Evolutionary conservation across 2,888 invertebrate species (phyloP).

Genomic region (Trissolcus japonicus): DNA sequence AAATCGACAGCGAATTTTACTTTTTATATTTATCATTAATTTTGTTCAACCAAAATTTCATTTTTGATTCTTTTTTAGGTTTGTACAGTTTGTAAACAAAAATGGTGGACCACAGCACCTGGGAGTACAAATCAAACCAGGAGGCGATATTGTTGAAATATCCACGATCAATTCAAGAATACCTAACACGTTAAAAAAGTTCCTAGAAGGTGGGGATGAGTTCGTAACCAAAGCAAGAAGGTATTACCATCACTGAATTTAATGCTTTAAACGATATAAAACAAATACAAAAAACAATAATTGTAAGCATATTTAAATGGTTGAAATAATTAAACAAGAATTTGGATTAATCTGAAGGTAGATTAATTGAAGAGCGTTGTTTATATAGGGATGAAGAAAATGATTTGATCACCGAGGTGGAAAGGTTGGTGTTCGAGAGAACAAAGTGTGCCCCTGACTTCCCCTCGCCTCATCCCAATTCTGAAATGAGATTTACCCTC

Average conservation of each 20-base stretch:
- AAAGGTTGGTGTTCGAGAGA: constrained; percentile 68
- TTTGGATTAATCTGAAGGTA: too few relatives aligned
- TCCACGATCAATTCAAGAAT: constrained; percentile 79
- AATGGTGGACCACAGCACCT: constrained; percentile 80
- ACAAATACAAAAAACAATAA: background rate
- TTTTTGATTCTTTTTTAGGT: constrained; percentile 74
- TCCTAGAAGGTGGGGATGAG: constrained; percentile 77
- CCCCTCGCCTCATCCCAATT: too few relatives aligned
- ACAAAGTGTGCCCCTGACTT: too few relatives aligned
- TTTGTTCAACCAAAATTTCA: background rate
- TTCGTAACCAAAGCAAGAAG: constrained; percentile 78
- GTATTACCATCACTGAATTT: constrained; percentile 68
- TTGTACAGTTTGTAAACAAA: constrained; percentile 83
- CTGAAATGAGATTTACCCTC: too few relatives aligned
- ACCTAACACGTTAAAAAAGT: constrained; percentile 79
- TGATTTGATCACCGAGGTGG: constrained; percentile 66
- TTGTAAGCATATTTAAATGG: constrained; percentile 9
- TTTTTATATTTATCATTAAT: too few relatives aligned
- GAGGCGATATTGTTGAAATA: constrained; percentile 83
- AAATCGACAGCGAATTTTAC: too few relatives aligned
- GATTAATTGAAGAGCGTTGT: background rate
- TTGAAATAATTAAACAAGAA: background rate
- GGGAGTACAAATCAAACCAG: constrained; percentile 82
- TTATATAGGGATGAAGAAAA: constrained; percentile 66
- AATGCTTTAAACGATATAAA: background rate